Conservation (phyloP, 30 jellyfish, hydroid and myxozoan species). For the Aurelia sp. region DNA sequence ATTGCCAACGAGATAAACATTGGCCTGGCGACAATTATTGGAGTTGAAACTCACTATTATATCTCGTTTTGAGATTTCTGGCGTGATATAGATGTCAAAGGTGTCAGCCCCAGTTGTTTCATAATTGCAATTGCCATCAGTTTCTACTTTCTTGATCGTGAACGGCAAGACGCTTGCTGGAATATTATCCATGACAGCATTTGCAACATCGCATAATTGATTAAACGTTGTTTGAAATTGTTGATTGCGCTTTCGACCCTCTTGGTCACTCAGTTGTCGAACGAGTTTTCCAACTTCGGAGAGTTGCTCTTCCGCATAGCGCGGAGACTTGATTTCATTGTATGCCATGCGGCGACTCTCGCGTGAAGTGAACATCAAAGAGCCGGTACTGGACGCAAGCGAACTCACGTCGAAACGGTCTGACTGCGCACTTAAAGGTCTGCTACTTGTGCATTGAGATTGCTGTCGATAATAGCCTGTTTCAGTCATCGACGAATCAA, state of each 20-base stretch:
- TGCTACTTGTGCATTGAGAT: conserved; percentile 1
- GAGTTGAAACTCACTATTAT: conserved; percentile 40
- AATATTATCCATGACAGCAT: conserved; percentile 40
- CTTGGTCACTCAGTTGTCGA: conserved; percentile 61
- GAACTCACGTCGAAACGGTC: conserved; percentile 51
- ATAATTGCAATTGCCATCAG: conserved; percentile 44
- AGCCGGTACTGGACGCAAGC: conserved; percentile 56
- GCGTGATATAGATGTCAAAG: conserved; percentile 64
- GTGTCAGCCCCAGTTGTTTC: conserved; percentile 69
- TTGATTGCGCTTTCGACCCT: conserved; percentile 69
- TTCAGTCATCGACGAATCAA: conserved; percentile 40
- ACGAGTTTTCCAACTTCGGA: conserved; percentile 56
- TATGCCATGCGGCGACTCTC: conserved; percentile 35
- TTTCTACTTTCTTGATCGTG: conserved; percentile 25
- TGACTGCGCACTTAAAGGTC: conserved; percentile 25
- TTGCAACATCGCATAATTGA: conserved; percentile 65
- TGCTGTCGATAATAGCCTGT: neutral
- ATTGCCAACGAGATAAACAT: conserved; percentile 37
- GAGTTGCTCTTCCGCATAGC: conserved; percentile 58
- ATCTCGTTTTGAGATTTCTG: conserved; percentile 15
- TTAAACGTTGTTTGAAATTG: conserved; percentile 42
- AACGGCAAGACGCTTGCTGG: conserved; percentile 78
- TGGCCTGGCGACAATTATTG: conserved; percentile 38
- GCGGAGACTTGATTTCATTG: conserved; percentile 55
- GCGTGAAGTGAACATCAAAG: conserved; percentile 41